A percentile compares a stretch with the other conserved stretches of the same genome.
These are phyloP conservation scores for Hyposoter dolosus DNA, from an alignment of 2,888 invertebrate species.

Conservation along the genomic window DNA sequence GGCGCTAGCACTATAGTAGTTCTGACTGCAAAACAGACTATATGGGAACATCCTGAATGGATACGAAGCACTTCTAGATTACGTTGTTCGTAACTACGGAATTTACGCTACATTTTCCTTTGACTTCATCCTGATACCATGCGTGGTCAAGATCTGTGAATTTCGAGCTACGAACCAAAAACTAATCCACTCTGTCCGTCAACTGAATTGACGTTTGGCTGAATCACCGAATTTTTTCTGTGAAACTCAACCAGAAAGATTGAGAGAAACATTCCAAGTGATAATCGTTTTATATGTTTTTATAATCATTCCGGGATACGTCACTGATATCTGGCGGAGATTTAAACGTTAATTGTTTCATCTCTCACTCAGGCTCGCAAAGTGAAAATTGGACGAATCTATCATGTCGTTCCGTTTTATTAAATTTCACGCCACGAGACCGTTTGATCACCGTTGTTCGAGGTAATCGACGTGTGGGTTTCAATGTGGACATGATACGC, in stretches of 20 bases:
- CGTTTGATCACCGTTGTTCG: neutral
- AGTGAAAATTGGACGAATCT: neutral
- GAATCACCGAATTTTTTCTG: neutral
- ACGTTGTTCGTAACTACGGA: constrained; percentile 27
- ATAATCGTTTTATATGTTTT: too few species aligned
- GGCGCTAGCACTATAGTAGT: constrained; percentile 73
- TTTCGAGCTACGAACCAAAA: constrained; percentile 46
- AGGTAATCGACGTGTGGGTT: neutral
- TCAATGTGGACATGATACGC: neutral
- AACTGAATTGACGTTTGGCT: constrained; percentile 9
- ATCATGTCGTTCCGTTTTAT: neutral
- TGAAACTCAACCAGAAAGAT: too few species aligned
- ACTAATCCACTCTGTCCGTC: neutral
- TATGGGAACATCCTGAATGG: constrained; percentile 5
- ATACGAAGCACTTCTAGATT: constrained; percentile 18
- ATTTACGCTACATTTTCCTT: constrained; percentile 20
- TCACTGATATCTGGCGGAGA: neutral
- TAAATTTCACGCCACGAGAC: neutral
- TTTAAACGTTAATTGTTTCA: neutral
- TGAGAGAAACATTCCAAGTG: too few species aligned
- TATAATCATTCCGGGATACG: too few species aligned
- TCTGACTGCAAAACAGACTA: constrained; percentile 78
- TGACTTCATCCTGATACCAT: constrained; percentile 2
- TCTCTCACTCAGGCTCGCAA: neutral
- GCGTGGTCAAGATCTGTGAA: neutral